phyloP scores from a whole-genome alignment of 2,797 vertebrate species.

The Cynopterus sphinx region DNA sequence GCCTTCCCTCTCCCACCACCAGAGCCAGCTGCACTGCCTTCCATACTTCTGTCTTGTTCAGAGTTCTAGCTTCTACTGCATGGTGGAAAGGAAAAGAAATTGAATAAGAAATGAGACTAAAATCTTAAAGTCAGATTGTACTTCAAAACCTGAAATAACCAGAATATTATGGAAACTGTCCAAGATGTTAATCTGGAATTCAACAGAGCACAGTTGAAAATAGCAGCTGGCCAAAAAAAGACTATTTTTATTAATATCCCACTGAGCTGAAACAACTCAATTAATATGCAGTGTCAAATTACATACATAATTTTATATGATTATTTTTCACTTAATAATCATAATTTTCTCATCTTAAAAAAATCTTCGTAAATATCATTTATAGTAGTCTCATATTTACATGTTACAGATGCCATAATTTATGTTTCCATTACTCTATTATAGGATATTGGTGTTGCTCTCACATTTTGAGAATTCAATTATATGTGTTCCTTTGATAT shows the following conservation, averaged over 20 bases:
- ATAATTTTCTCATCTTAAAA: background rate
- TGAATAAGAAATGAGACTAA: background rate
- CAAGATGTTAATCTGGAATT: slow-evolving; percentile 4
- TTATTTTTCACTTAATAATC: slow-evolving; percentile 19
- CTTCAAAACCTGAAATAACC: background rate
- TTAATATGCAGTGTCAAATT: background rate
- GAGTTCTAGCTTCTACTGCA: background rate
- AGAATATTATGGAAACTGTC: background rate
- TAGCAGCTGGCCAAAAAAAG: background rate
- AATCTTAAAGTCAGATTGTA: background rate
- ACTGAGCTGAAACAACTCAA: background rate
- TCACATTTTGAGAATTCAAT: slow-evolving; percentile 22
- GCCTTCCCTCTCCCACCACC: background rate
- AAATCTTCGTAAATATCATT: slow-evolving; percentile 23
- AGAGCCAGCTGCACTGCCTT: too few relatives aligned
- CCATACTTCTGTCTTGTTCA: background rate
- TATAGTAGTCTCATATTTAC: background rate
- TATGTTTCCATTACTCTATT: slow-evolving; percentile 1
- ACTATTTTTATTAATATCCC: background rate
- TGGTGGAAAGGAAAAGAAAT: background rate
- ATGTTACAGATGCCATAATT: background rate
- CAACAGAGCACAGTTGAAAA: background rate
- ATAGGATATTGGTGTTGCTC: background rate
- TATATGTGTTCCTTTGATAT: background rate
- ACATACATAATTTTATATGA: background rate